Evolutionary conservation across 2,113 vertebrate genomes (phyloP).

Genomic region (Neodontobutis hainanensis): DNA sequence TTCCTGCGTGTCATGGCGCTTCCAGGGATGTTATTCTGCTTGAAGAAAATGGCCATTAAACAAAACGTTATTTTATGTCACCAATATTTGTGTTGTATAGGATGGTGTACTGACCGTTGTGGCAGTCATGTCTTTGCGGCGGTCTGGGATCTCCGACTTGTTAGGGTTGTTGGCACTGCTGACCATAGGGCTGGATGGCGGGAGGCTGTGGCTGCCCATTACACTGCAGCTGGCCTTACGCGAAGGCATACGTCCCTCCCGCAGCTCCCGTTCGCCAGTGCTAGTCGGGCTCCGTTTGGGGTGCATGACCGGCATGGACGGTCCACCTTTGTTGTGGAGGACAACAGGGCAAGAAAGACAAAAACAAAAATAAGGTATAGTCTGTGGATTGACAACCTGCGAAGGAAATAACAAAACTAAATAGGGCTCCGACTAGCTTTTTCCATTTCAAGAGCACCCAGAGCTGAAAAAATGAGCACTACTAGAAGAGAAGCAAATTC

Average conservation of each 20-base stretch:
- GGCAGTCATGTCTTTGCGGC: slow-evolving; percentile 88
- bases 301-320: slow-evolving; percentile 87
- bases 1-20: slow-evolving; percentile 91
- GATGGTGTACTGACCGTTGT: slow-evolving; percentile 80
- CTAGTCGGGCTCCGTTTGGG: slow-evolving; percentile 92
- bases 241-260: slow-evolving; percentile 86
- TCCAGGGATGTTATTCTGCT: slow-evolving; percentile 89
- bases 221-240: slow-evolving; percentile 88
- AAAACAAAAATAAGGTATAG: slow-evolving; percentile 68
- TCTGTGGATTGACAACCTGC: slow-evolving; percentile 27
- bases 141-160: slow-evolving; percentile 92
- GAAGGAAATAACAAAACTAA: neutral
- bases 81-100: neutral
- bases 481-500: too few relatives aligned
- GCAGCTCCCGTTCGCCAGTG: slow-evolving; percentile 84
- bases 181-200: slow-evolving; percentile 94
- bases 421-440: too few relatives aligned
- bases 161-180: slow-evolving; percentile 96
- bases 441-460: too few relatives aligned
- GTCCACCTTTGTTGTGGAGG: slow-evolving; percentile 83
- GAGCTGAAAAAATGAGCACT: too few relatives aligned
- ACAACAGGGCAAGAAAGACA: slow-evolving; percentile 68
- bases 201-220: slow-evolving; percentile 84
- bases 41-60: slow-evolving; percentile 7
- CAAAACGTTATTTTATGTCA: neutral